phyloP scores from a whole-genome alignment of 2,113 vertebrate genomes.

The Sardina pilchardus region DNA sequence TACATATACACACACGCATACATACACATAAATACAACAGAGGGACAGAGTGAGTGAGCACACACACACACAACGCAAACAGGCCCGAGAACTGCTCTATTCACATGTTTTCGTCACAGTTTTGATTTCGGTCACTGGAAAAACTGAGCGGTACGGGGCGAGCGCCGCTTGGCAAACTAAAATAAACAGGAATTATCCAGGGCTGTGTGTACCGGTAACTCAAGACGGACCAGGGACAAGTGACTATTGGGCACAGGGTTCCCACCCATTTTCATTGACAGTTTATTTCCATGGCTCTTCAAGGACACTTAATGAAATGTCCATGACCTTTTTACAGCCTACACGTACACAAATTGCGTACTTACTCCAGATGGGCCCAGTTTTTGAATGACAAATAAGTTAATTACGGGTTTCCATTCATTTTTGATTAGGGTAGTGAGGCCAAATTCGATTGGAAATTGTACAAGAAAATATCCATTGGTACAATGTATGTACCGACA shows the following conservation, averaged over 20 bases:
- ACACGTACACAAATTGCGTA: too few species aligned
- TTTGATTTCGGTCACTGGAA: constrained; percentile 1
- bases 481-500: too few species aligned
- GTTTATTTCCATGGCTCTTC: too few species aligned
- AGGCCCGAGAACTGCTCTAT: not conserved
- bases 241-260: not conserved
- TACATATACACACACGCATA: not conserved
- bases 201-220: not conserved
- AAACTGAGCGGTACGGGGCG: not conserved
- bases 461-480: too few species aligned
- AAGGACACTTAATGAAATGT: too few species aligned
- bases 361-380: too few species aligned
- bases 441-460: too few species aligned
- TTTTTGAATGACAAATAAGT: too few species aligned
- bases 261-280: too few species aligned
- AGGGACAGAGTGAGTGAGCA: not conserved
- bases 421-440: too few species aligned
- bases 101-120: not conserved
- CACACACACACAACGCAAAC: not conserved
- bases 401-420: too few species aligned
- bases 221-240: not conserved
- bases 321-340: too few species aligned
- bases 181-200: not conserved
- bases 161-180: not conserved
- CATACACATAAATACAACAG: not conserved